A percentile compares a stretch with the other conserved stretches of the same genome.
Evolutionary conservation across 2,113 vertebrate genomes (phyloP).

Genomic region (Gadus chalcogrammus): DNA sequence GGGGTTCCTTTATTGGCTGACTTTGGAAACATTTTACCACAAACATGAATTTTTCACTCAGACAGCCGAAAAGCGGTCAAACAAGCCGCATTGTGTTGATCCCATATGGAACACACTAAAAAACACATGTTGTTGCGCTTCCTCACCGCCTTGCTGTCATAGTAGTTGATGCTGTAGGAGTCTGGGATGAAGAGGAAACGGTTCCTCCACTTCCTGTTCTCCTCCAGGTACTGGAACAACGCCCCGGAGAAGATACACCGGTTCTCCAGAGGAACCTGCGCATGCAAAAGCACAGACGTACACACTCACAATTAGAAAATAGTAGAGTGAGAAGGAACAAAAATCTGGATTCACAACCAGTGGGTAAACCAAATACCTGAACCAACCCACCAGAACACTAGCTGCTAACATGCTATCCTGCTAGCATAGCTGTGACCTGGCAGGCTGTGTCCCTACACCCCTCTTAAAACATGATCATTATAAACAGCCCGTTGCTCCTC

Average conservation of each 20-base stretch:
- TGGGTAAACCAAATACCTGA: not conserved
- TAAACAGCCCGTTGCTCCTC: too few species aligned
- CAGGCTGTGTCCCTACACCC: too few species aligned
- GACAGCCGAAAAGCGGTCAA: too few species aligned
- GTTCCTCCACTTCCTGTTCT: conserved; percentile 93
- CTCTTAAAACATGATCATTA: too few species aligned
- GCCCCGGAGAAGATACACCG: conserved; percentile 89
- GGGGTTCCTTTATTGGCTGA: too few species aligned
- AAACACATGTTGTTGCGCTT: not conserved
- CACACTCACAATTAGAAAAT: not conserved
- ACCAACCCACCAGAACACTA: not conserved
- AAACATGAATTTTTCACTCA: too few species aligned
- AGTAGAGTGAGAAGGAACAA: too few species aligned
- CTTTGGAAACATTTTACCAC: too few species aligned
- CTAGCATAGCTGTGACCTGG: too few species aligned
- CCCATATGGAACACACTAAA: not conserved
- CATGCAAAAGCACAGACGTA: not conserved
- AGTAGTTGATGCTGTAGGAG: conserved; percentile 82
- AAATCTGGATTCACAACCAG: too few species aligned
- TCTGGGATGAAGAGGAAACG: conserved; percentile 86
- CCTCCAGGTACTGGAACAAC: conserved; percentile 89
- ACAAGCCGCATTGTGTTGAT: too few species aligned
- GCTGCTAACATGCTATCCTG: too few species aligned
- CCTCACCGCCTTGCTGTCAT: conserved; percentile 86
- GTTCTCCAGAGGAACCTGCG: conserved; percentile 80